Evolutionary conservation across 2,888 invertebrate genomes (phyloP).

Genomic region (Megalurothrips usitatus): DNA sequence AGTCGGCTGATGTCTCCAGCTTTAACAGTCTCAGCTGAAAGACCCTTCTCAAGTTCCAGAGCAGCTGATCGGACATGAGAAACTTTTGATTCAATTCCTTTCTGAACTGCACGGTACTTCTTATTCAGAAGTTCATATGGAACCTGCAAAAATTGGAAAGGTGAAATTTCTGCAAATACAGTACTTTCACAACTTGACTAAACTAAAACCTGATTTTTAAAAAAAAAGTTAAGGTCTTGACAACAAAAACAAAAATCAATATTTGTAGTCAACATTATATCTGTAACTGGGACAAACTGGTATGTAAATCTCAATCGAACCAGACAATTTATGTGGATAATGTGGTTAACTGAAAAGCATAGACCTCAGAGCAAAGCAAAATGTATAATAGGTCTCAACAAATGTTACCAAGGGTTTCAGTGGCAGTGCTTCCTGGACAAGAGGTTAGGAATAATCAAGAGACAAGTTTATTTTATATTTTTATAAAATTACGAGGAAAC

Average conservation of each 20-base stretch:
- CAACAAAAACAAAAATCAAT: neutral
- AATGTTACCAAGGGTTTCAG: constrained; percentile 48
- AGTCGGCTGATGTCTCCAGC: constrained; percentile 73
- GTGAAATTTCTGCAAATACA: constrained; percentile 31
- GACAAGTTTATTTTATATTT: constrained; percentile 52
- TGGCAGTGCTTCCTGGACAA: constrained; percentile 77
- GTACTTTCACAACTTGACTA: constrained; percentile 29
- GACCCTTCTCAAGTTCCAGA: constrained; percentile 70
- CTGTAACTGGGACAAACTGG: neutral
- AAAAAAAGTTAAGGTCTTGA: constrained; percentile 7
- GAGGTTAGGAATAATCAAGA: constrained; percentile 53
- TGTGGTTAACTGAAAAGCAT: neutral
- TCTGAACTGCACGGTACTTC: constrained; percentile 92
- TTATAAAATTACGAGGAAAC: neutral
- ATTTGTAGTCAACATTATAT: too few relatives aligned
- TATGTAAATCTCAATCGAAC: neutral
- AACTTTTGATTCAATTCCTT: constrained; percentile 87
- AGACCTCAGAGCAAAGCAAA: neutral
- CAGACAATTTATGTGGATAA: neutral
- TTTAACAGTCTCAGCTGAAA: constrained; percentile 55
- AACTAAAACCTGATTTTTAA: neutral
- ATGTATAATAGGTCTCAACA: neutral
- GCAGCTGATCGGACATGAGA: constrained; percentile 80
- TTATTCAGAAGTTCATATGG: constrained; percentile 98
- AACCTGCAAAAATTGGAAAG: constrained; percentile 57